Evolutionary conservation across 2,113 vertebrate genomes (phyloP).

Genomic region (Callipepla californica): DNA sequence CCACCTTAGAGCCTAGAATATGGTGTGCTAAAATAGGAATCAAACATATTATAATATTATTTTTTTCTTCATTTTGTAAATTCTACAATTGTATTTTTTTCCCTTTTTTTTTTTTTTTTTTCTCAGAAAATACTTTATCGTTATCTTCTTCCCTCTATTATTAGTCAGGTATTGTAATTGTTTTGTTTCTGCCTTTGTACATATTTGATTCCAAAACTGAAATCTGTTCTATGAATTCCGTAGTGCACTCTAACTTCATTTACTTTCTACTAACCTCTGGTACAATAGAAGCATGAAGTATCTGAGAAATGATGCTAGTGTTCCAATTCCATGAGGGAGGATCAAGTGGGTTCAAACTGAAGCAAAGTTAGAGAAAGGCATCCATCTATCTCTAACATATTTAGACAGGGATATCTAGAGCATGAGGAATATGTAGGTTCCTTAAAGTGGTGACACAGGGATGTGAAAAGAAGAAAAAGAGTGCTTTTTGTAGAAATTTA

Average conservation of each 20-base stretch:
- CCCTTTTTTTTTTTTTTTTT: background rate
- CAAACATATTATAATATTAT: background rate
- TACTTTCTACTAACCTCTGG: background rate
- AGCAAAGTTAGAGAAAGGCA: constrained; percentile 20
- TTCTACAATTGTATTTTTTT: background rate
- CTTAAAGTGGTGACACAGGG: background rate
- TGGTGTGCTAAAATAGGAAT: background rate
- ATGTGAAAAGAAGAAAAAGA: constrained; percentile 6
- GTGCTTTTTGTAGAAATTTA: background rate
- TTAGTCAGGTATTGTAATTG: background rate
- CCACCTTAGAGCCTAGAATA: background rate
- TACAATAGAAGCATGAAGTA: background rate
- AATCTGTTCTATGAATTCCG: background rate
- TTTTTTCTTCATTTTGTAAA: background rate
- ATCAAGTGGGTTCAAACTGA: constrained; percentile 18
- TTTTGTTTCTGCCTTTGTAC: background rate
- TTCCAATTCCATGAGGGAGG: constrained; percentile 22
- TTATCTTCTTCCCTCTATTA: background rate
- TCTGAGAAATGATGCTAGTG: background rate
- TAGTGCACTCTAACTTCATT: background rate
- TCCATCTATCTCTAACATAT: constrained; percentile 39
- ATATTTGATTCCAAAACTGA: background rate
- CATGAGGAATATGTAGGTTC: constrained; percentile 54
- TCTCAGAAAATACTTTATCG: background rate
- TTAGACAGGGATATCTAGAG: constrained; percentile 65